Evolutionary conservation across 1,140 invertebrate genomes (phyloP), one percentile per base, ranked within the genome.

Genomic region (Anoplophora glabripennis): DNA sequence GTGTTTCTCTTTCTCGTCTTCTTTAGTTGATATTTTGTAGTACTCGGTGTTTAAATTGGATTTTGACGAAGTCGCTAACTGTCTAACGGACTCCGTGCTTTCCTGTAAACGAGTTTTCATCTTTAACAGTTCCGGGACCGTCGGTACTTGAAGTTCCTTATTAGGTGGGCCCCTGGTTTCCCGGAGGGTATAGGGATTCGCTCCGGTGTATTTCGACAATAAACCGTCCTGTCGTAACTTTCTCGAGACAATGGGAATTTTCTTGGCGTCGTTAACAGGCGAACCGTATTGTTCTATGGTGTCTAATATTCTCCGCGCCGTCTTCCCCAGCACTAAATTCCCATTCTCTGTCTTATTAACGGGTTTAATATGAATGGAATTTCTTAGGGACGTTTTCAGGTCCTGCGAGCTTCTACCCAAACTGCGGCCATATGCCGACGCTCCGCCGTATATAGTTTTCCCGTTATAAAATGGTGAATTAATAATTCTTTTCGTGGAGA

Each of bases 391-490:
- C 12, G 47, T 46, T 33, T 53, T 59, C 11, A 61, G 28, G 40
- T 68, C 58, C 34, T 62, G 45, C 4, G 52, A 37, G 7, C 47
- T 61, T 71, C 28, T 76, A 65, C 52, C 54, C 11, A 59, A 53
- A 55, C 76, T 77, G 53, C 78, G 79, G 21, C 80, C 80, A 53
- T 86, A 83, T 1, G 84, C 83, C 38, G 88, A 83, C 36, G 87
- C 84, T 42, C 91, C 91, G 21, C 92, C 91, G 76, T 88, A 94
- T 41, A 82, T 85, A 2, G 88, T 92, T 63, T 81, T 83, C n/a
- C 89, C 90, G 62, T 80, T 80, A 72, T 94, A 94, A 74, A 93
- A 94, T 34, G 90, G 86, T 9, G 90, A 87, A 46, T 78, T 79
- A 37, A 81, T 65, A 42, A 78, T 73, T 36, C 68, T 68, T 59